These are phyloP conservation scores for Epizoanthus rinbou DNA, from an alignment of 92 coral and sea anemone species.

Conservation along the genomic window DNA sequence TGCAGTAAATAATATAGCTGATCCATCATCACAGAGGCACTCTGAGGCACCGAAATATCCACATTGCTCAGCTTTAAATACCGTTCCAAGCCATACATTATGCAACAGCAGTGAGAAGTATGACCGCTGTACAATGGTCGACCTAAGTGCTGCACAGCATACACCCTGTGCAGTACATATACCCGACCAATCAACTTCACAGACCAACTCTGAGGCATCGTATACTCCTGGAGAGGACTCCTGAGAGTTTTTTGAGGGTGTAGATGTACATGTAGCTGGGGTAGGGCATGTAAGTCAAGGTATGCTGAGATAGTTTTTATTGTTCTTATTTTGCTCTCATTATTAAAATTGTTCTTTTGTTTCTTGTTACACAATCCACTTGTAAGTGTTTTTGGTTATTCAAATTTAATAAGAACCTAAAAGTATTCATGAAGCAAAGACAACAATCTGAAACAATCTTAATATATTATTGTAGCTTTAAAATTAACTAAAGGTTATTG, in stretches of 20 bases:
- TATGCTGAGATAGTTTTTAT: too few species aligned
- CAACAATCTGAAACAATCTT: too few species aligned
- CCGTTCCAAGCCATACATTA: not conserved
- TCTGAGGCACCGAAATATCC: constrained; percentile 34
- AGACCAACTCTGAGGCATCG: constrained; percentile 19
- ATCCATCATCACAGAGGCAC: constrained; percentile 14
- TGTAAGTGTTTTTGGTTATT: too few species aligned
- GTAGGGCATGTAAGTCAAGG: too few species aligned
- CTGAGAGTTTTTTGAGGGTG: not conserved
- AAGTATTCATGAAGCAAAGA: too few species aligned
- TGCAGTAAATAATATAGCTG: not conserved
- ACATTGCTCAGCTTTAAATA: constrained; percentile 35
- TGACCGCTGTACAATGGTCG: constrained; percentile 45
- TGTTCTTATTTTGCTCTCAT: too few species aligned
- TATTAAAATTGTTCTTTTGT: too few species aligned
- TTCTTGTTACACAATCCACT: too few species aligned
- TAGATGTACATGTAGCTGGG: too few species aligned
- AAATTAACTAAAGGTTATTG: too few species aligned
- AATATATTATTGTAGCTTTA: too few species aligned
- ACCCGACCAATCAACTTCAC: constrained; percentile 1
- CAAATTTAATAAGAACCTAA: too few species aligned
- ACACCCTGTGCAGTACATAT: not conserved
- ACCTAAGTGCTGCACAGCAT: constrained; percentile 16
- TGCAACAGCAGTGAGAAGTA: constrained; percentile 24
- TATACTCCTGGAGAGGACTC: constrained; percentile 15